phyloP scores from a whole-genome alignment of 2,888 invertebrate species.

The Noctua fimbriata region DNA sequence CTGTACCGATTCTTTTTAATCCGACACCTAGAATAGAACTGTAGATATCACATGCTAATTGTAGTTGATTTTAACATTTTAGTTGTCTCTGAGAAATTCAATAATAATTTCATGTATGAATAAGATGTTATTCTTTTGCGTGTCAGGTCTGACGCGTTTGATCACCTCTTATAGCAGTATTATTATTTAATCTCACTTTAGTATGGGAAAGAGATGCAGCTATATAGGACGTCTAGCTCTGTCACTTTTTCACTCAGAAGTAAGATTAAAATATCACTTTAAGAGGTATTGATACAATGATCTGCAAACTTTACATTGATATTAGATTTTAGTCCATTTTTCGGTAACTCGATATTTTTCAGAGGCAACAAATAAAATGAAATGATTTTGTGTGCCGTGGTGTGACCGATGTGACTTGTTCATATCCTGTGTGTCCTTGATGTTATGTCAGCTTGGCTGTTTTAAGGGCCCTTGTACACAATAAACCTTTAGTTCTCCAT shows the following conservation, averaged over 20 bases:
- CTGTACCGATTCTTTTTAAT: constrained; percentile 74
- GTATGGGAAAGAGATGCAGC: not conserved
- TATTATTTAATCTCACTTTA: not conserved
- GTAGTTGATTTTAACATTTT: constrained; percentile 47
- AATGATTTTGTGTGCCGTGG: constrained; percentile 23
- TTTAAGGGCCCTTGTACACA: constrained; percentile 23
- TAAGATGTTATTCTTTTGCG: not conserved
- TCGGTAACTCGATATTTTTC: not conserved
- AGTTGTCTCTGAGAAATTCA: constrained; percentile 14
- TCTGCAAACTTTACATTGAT: not conserved
- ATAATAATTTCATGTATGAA: not conserved
- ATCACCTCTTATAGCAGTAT: not conserved
- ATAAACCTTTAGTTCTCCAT: not conserved
- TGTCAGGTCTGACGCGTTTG: not conserved
- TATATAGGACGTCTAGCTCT: not conserved
- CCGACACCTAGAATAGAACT: constrained; percentile 66
- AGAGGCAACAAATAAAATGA: not conserved
- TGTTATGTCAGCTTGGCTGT: constrained; percentile 48
- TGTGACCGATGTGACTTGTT: constrained; percentile 42
- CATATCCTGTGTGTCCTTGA: constrained; percentile 45
- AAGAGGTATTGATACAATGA: not conserved
- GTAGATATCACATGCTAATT: constrained; percentile 60
- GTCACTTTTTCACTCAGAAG: not conserved
- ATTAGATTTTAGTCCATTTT: not conserved
- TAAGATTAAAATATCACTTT: not conserved